A percentile compares a stretch with the other conserved stretches of the same genome.
These are phyloP conservation scores for Champsocephalus esox DNA, from an alignment of 2,797 vertebrate genomes.

Conservation along the genomic window DNA sequence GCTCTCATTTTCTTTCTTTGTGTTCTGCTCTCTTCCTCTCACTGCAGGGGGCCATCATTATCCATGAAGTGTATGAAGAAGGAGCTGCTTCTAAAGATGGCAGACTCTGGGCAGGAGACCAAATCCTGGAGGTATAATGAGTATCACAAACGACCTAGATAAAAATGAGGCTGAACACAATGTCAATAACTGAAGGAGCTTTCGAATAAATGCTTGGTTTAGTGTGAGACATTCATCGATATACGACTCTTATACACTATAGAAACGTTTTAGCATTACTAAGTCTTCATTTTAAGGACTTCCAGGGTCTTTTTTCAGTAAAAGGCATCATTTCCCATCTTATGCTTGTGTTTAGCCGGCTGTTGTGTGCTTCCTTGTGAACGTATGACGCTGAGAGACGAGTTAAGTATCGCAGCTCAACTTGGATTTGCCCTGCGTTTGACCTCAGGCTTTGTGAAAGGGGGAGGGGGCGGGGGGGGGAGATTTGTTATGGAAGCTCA, in stretches of 20 bases:
- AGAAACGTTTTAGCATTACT: not conserved
- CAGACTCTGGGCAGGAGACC: constrained; percentile 97
- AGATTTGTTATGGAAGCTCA: constrained; percentile 62
- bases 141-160: constrained; percentile 35
- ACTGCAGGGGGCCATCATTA: constrained; percentile 94
- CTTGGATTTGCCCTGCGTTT: constrained; percentile 62
- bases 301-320: no score
- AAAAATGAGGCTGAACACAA: not conserved
- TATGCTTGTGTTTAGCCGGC: no score
- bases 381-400: constrained; percentile 28
- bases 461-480: constrained; percentile 59
- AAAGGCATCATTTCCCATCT: no score
- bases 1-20: not conserved
- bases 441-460: constrained; percentile 66
- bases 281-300: no score
- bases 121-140: constrained; percentile 93
- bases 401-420: constrained; percentile 50
- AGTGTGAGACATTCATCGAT: not conserved
- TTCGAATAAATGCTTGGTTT: constrained; percentile 12
- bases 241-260: not conserved
- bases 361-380: no score
- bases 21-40: not conserved
- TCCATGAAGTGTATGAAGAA: constrained; percentile 98
- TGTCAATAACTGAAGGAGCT: constrained; percentile 37
- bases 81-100: constrained; percentile 98